Percentiles rank a stretch among this genome's conserved stretches.
Conservation (phyloP, 2,888 invertebrate species). For the Apamea sordens region DNA sequence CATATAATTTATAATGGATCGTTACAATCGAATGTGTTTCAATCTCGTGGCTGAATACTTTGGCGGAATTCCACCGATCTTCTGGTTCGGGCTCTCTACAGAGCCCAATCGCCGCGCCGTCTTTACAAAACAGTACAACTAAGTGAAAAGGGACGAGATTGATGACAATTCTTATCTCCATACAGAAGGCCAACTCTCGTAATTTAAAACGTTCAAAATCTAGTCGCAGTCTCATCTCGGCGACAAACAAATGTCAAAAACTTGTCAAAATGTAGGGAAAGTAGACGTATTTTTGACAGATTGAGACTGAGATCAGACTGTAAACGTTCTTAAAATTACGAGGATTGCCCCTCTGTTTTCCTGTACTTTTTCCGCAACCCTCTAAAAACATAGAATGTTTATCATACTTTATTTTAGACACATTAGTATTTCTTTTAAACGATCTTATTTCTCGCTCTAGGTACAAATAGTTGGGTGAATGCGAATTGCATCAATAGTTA, state of each 20-base stretch:
- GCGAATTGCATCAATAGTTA: constrained; percentile 44
- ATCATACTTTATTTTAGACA: constrained; percentile 48
- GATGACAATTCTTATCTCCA: constrained; percentile 59
- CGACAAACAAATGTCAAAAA: no score
- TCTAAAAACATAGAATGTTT: constrained; percentile 38
- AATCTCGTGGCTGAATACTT: constrained; percentile 36
- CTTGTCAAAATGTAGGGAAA: no score
- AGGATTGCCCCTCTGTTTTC: constrained; percentile 17
- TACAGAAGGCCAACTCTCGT: constrained; percentile 4
- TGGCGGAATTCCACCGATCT: constrained; percentile 40
- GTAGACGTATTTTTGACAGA: no score
- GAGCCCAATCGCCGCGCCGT: constrained; percentile 15
- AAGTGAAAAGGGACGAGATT: constrained; percentile 61
- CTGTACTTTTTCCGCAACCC: constrained; percentile 53
- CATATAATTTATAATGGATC: constrained; percentile 49
- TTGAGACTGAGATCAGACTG: no score
- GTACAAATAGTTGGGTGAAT: constrained; percentile 33
- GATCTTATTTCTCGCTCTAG: constrained; percentile 14
- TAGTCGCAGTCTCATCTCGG: no score
- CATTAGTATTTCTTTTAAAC: constrained; percentile 29
- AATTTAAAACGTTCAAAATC: no score
- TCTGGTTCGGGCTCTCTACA: constrained; percentile 2
- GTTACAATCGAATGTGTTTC: constrained; percentile 52
- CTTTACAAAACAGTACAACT: constrained; percentile 42
- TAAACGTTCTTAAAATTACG: no score